Percentiles rank a stretch among this genome's conserved stretches.
Conservation (phyloP, 2,888 invertebrate species). For the Patella ulyssiponensis region DNA sequence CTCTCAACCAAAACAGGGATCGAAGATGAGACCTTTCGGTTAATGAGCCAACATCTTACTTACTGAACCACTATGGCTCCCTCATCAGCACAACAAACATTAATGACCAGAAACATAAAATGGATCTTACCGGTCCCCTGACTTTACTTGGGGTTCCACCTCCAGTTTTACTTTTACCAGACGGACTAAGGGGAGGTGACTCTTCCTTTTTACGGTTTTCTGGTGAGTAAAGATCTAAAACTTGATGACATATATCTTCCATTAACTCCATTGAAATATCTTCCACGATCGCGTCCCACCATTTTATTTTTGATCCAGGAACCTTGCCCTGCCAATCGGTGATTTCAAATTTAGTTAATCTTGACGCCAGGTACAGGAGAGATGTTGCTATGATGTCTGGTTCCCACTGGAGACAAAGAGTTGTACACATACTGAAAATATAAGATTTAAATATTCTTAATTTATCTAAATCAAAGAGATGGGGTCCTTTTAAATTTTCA, state of each 20-base stretch:
- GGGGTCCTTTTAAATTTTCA: too few species aligned
- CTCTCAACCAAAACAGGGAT: too few species aligned
- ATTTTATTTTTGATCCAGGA: constrained; percentile 79
- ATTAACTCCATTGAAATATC: constrained; percentile 93
- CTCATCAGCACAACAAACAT: too few species aligned
- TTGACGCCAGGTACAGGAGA: constrained; percentile 95
- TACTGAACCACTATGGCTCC: too few species aligned
- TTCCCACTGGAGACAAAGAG: constrained; percentile 97
- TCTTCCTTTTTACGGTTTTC: constrained; percentile 47
- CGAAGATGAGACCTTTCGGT: too few species aligned
- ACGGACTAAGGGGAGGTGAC: constrained; percentile 51
- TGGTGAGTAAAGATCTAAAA: constrained; percentile 87
- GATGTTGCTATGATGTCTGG: constrained; percentile 97
- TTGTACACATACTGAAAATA: constrained; percentile 87
- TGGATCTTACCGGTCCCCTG: constrained; percentile 27
- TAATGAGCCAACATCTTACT: too few species aligned
- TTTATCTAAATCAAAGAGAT: too few species aligned
- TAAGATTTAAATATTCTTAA: background rate
- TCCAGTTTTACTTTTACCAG: constrained; percentile 45
- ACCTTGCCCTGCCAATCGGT: constrained; percentile 87
- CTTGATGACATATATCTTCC: constrained; percentile 97
- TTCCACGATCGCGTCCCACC: constrained; percentile 99
- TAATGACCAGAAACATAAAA: too few species aligned
- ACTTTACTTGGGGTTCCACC: constrained; percentile 44
- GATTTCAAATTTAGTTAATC: constrained; percentile 95